Percentiles rank a stretch among this genome's conserved stretches.
Conservation (phyloP, 2,113 vertebrate species). For the Chaetura pelagica region DNA sequence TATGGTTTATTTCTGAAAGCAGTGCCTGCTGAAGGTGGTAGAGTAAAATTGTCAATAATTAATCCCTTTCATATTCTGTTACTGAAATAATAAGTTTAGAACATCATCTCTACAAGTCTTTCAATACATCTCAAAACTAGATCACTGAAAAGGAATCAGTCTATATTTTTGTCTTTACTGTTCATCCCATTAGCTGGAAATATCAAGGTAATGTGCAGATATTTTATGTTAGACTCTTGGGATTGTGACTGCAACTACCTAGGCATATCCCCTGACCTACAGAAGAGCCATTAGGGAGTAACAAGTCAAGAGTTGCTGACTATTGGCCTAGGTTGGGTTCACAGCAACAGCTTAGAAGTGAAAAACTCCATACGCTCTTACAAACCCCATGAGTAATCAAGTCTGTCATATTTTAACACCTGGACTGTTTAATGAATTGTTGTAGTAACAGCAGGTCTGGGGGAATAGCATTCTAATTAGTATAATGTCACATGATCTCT, state of each 20-base stretch:
- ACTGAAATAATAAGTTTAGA: background rate
- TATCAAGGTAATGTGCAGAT: background rate
- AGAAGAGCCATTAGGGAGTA: background rate
- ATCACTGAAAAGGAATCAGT: background rate
- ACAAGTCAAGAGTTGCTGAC: background rate
- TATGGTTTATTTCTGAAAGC: background rate
- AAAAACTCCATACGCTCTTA: constrained; percentile 27
- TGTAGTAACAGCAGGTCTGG: constrained; percentile 27
- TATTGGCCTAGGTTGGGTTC: background rate
- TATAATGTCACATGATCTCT: background rate
- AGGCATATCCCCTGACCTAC: background rate
- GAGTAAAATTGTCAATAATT: background rate
- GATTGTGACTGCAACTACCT: background rate
- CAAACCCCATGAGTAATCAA: constrained; percentile 31
- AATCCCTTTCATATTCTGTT: background rate
- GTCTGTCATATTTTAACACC: constrained; percentile 50
- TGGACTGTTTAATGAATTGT: constrained; percentile 49
- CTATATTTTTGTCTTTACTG: background rate
- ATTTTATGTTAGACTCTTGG: background rate
- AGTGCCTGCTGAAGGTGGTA: background rate
- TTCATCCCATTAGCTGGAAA: background rate
- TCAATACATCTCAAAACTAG: background rate
- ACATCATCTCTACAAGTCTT: background rate
- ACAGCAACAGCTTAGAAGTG: background rate
- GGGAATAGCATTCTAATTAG: constrained; percentile 39